Conservation (phyloP, 2,113 vertebrate species). For the Notarius lentiginosus region DNA sequence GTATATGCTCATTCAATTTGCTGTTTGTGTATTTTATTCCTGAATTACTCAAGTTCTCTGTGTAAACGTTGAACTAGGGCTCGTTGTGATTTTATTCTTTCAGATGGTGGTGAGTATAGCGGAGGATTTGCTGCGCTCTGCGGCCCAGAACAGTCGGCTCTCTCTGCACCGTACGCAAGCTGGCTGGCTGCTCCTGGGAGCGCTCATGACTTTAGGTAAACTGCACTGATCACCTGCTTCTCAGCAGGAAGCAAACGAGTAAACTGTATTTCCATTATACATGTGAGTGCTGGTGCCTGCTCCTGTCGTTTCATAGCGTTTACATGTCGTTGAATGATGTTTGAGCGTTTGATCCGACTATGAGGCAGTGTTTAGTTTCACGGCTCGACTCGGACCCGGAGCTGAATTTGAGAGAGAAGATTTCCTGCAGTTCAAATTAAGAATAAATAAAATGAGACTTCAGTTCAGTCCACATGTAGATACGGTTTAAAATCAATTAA, state of each 20-base stretch:
- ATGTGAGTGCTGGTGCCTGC: neutral
- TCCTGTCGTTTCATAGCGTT: neutral
- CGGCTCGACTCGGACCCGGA: no score
- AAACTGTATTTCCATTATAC: no score
- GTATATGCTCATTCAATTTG: neutral
- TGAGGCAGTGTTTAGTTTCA: neutral
- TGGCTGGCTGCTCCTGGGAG: slow-evolving; percentile 96
- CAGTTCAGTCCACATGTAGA: no score
- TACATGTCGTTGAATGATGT: neutral
- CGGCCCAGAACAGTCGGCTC: slow-evolving; percentile 93
- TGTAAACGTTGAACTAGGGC: neutral
- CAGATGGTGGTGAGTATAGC: slow-evolving; percentile 98
- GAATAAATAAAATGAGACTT: no score
- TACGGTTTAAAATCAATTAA: neutral
- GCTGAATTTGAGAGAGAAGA: no score
- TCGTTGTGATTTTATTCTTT: slow-evolving; percentile 24
- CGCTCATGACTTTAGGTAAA: slow-evolving; percentile 95
- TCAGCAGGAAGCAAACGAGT: neutral
- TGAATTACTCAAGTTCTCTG: neutral
- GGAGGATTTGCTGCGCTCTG: slow-evolving; percentile 92
- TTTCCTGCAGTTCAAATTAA: no score
- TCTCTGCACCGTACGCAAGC: slow-evolving; percentile 96
- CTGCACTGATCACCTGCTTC: neutral
- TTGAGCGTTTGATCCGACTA: no score
- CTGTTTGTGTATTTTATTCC: neutral